phyloP scores from a whole-genome alignment of 2,888 invertebrate species.

The Drosophila lutescens region DNA sequence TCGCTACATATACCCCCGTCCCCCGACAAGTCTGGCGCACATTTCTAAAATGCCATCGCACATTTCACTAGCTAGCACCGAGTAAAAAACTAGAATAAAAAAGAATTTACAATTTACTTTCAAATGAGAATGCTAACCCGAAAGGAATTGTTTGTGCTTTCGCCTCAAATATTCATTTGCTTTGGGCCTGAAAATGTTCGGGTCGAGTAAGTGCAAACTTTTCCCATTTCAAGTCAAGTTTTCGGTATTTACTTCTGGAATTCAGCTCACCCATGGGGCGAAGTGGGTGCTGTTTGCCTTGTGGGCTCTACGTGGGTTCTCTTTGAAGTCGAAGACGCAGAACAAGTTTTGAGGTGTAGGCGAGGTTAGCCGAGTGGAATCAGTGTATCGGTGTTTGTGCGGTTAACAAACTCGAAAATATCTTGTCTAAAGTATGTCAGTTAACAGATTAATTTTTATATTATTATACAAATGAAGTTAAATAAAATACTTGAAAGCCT shows the following conservation, averaged over 20 bases:
- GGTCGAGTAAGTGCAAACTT: conserved; percentile 37
- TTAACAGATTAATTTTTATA: not conserved
- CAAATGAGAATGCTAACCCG: conserved; percentile 43
- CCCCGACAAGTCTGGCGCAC: conserved; percentile 57
- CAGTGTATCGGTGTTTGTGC: not conserved
- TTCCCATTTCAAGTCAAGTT: conserved; percentile 44
- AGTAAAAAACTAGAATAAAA: conserved; percentile 18
- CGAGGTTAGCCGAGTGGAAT: conserved; percentile 9
- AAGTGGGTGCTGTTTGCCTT: conserved; percentile 19
- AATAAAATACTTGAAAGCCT: too few species aligned
- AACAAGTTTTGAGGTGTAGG: conserved; percentile 22
- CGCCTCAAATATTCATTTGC: conserved; percentile 42
- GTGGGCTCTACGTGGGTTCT: conserved; percentile 12
- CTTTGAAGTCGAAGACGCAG: conserved; percentile 17
- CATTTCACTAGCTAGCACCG: conserved; percentile 49
- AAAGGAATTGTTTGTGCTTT: conserved; percentile 40
- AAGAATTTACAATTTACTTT: conserved; percentile 36
- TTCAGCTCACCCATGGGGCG: conserved; percentile 24
- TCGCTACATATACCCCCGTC: conserved; percentile 8
- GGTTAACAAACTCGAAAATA: not conserved
- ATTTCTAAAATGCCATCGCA: conserved; percentile 71
- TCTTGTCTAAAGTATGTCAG: not conserved
- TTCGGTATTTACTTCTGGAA: conserved; percentile 42
- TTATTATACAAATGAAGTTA: too few species aligned
- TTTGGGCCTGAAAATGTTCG: conserved; percentile 26